phyloP scores from a whole-genome alignment of 2,888 invertebrate genomes.

The Halictus quadricinctus region DNA sequence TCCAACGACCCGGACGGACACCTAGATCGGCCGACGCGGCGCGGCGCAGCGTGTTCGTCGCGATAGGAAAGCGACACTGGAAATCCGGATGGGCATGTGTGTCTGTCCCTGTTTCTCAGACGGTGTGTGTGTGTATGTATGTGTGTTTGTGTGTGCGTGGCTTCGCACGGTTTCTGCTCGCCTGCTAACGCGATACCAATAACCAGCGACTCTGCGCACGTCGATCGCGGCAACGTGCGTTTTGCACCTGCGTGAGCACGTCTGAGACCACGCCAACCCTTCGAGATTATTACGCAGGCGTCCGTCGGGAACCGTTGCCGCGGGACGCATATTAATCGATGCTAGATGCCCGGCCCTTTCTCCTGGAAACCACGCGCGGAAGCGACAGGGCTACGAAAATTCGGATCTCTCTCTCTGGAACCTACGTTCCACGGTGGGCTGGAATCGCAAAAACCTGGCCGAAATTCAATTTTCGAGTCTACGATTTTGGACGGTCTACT shows the following conservation, averaged over 20 bases:
- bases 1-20: constrained; percentile 29
- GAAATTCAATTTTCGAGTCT: not conserved
- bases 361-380: not conserved
- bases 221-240: constrained; percentile 64
- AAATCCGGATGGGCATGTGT: not conserved
- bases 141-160: not conserved
- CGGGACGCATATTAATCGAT: constrained; percentile 42
- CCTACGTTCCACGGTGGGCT: not conserved
- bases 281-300: constrained; percentile 60
- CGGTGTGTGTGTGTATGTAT: not conserved
- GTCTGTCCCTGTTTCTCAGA: not conserved
- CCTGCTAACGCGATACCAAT: constrained; percentile 75
- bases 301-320: constrained; percentile 27
- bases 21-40: not conserved
- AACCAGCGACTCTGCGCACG: constrained; percentile 78
- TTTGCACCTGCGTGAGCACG: constrained; percentile 67
- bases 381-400: not conserved
- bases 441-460: not conserved
- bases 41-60: not conserved
- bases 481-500: too few relatives aligned
- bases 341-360: not conserved
- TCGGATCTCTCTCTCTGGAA: not conserved
- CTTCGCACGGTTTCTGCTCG: constrained; percentile 54
- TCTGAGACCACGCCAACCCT: constrained; percentile 35
- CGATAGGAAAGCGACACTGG: constrained; percentile 15